Percentiles rank a stretch among this genome's conserved stretches.
Evolutionary conservation across 1,140 invertebrate genomes (phyloP).

Genomic region (Drosophila suzukii): DNA sequence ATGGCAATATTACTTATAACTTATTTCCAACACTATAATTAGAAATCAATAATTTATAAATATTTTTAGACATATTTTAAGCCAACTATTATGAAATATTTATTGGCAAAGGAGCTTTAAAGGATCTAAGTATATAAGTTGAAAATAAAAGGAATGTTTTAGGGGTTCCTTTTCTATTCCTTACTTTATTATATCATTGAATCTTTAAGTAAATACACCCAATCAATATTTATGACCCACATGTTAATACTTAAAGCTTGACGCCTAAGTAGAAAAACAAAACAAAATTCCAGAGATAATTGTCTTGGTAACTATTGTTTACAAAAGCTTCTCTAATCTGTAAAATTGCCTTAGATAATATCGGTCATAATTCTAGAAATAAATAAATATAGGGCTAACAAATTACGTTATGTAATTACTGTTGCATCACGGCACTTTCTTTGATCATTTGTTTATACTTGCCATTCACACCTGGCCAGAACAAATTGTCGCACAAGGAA

Average conservation of each 20-base stretch:
- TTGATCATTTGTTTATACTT: slow-evolving; percentile 11
- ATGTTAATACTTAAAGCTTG: background rate
- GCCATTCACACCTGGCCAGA: slow-evolving; percentile 36
- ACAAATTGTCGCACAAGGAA: slow-evolving; percentile 22
- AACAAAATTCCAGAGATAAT: background rate
- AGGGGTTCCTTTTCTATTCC: no score
- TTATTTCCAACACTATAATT: no score
- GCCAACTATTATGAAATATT: no score
- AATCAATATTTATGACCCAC: background rate
- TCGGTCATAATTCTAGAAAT: background rate
- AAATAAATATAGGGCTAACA: background rate
- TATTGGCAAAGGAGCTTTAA: background rate
- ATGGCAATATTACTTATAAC: background rate
- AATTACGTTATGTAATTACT: slow-evolving; percentile 11
- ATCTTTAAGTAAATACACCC: no score
- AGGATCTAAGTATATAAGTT: no score
- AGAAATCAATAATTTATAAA: no score
- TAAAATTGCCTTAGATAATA: background rate
- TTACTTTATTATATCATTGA: no score
- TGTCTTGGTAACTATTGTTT: no score
- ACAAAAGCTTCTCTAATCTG: background rate
- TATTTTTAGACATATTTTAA: no score
- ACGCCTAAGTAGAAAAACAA: background rate
- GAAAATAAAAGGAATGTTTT: no score
- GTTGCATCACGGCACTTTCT: slow-evolving; percentile 1